Evolutionary conservation across 2,113 vertebrate genomes (phyloP).

Genomic region (Rhabdornis inornatus): DNA sequence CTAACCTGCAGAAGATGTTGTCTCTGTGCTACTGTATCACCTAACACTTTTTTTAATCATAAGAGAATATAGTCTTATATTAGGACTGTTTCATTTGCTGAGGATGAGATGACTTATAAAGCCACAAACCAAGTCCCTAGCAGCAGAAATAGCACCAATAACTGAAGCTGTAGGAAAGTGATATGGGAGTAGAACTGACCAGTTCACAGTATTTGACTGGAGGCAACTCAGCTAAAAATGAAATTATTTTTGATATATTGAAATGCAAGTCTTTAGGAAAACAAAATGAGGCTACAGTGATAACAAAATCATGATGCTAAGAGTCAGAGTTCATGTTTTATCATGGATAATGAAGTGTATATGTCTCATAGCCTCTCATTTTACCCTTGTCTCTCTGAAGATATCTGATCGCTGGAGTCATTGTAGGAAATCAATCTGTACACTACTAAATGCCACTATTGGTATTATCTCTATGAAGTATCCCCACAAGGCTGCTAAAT

Average conservation of each 20-base stretch:
- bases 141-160: not conserved
- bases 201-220: not conserved
- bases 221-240: not conserved
- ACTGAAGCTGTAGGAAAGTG: not conserved
- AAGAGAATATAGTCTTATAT: not conserved
- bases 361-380: fast-evolving
- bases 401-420: not conserved
- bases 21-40: not conserved
- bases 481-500: not conserved
- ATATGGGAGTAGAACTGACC: not conserved
- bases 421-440: not conserved
- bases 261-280: not conserved
- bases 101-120: not conserved
- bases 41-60: not conserved
- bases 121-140: not conserved
- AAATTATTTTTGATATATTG: not conserved
- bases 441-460: not conserved
- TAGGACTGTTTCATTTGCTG: not conserved
- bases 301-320: not conserved
- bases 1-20: not conserved
- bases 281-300: not conserved
- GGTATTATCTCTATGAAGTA: not conserved
- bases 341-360: not conserved
- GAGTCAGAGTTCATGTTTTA: not conserved
- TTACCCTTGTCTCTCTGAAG: not conserved